Conservation (phyloP, 2,888 invertebrate genomes). For the Lasius platythorax region DNA sequence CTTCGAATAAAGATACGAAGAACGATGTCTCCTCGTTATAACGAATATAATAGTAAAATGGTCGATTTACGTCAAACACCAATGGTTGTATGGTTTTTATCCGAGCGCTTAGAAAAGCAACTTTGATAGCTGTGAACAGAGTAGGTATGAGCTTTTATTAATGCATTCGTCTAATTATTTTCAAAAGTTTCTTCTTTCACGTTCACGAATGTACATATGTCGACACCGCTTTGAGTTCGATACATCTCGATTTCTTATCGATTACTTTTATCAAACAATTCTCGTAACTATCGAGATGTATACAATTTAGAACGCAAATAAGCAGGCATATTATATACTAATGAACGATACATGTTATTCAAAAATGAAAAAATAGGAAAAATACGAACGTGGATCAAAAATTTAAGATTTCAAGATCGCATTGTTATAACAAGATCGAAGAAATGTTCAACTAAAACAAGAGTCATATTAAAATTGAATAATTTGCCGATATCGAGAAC, state of each 20-base stretch:
- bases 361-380: not conserved
- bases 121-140: not conserved
- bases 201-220: not conserved
- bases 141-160: not conserved
- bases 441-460: not conserved
- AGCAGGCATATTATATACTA: not conserved
- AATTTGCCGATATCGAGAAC: not conserved
- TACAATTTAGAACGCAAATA: not conserved
- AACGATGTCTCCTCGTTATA: not conserved
- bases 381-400: not conserved
- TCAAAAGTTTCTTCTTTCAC: not conserved
- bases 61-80: not conserved
- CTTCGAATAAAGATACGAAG: conserved; percentile 10
- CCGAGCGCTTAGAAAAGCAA: not conserved
- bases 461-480: not conserved
- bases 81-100: not conserved
- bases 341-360: not conserved
- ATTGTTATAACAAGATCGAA: conserved; percentile 12
- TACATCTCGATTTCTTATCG: not conserved
- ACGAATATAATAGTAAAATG: not conserved
- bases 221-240: not conserved
- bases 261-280: not conserved
- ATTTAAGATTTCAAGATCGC: not conserved
- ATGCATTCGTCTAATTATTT: not conserved
- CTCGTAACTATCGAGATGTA: not conserved